Base-by-base conservation (phyloP, 2,888 invertebrate species). In the Drosophila robusta region DNA sequence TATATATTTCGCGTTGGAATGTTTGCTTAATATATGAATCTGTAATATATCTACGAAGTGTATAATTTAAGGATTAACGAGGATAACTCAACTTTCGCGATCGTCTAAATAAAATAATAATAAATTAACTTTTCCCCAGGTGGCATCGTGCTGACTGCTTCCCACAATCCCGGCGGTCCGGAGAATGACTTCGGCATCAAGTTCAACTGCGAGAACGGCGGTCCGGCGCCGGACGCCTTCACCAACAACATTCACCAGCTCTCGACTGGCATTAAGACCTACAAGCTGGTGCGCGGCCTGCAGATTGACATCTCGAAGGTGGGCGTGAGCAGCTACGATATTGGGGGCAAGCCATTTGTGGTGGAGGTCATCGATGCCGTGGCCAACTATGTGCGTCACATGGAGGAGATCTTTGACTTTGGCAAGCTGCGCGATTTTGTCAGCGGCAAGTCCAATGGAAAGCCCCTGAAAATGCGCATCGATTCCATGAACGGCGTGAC, bases 141-240 rank as follows among this genome's bases (percentile, higher is more conserved):
- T 79, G 99, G 99, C 11, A 99, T 99, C 80, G 96, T 99, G 41
- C 93, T 99, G 42, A 99, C 99, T 0, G 99, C 99, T 0, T 98
- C 98, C 14, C 99, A 99, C 93, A 99, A 99, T 93, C 99, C 99
- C 0, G 99, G 99, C 56, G 99, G 99, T 36, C 97, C 98, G 7
- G 95, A 98, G 90, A 97, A 97, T 76, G 99, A 99, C 93, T 99
- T 99, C 92, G 99, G 99, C 52, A 99, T 99, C 89, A 99, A 99
- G 93, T 99, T 97, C 93, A 99, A 99, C 93, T 97, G 96, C 82
- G 95, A 97, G 70, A 99, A 99, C 92, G 99, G 99, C 56, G 99
- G 98, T 0, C 99, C 99, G 0, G 99, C 99, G 1, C 98, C 99
- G 0, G 98, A 98, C 91, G 93, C 93, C 50, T 95, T 97, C 51